Conservation (phyloP, 2,888 invertebrate species). For the Melanotus villosus region DNA sequence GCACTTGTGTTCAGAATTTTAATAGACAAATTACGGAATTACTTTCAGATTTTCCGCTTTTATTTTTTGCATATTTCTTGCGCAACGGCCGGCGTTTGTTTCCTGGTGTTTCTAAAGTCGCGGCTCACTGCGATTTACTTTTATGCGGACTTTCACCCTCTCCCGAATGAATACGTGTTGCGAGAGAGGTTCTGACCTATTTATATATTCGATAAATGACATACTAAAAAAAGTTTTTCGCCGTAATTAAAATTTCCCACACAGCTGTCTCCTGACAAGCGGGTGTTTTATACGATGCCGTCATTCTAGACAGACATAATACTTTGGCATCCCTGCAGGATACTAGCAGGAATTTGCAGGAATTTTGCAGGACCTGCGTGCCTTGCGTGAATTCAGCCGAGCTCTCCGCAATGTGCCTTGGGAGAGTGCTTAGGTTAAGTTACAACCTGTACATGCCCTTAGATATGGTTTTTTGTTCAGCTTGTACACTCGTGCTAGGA, state of each 20-base stretch:
- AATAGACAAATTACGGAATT: conserved; percentile 55
- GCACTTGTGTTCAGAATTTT: conserved; percentile 57
- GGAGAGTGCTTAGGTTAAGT: conserved; percentile 59
- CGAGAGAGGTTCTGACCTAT: background rate
- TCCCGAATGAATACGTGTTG: background rate
- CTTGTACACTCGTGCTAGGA: conserved; percentile 6
- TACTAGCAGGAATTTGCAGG: conserved; percentile 35
- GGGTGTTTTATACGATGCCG: conserved; percentile 19
- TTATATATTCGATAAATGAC: conserved; percentile 8
- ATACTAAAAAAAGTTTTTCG: background rate
- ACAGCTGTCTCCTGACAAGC: background rate
- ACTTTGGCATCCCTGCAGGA: conserved; percentile 35
- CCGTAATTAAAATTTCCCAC: conserved; percentile 14
- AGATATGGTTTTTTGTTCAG: conserved; percentile 39
- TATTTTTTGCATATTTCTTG: conserved; percentile 36
- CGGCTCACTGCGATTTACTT: background rate
- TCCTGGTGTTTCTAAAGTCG: conserved; percentile 9
- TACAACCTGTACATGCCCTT: conserved; percentile 57
- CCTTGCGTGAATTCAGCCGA: conserved; percentile 40
- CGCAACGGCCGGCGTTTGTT: conserved; percentile 12
- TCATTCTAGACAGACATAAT: conserved; percentile 29
- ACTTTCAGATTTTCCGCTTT: conserved; percentile 37
- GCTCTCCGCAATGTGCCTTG: conserved; percentile 56
- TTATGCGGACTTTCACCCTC: conserved; percentile 11
- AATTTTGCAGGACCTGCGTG: conserved; percentile 40